Evolutionary conservation across 2,797 vertebrate species (phyloP).

Genomic region (Xenops minutus): DNA sequence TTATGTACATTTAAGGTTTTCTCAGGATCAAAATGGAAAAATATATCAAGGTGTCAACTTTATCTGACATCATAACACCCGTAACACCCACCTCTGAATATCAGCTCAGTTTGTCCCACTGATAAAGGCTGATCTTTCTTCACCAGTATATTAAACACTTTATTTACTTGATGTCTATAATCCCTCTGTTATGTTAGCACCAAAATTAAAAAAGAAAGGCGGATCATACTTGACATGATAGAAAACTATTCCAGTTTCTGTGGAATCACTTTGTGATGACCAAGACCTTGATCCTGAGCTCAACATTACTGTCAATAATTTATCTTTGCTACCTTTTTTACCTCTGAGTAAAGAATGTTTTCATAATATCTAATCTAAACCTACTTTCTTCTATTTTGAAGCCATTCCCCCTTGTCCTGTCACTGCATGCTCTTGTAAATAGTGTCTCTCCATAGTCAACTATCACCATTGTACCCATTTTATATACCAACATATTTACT

Average conservation of each 20-base stretch:
- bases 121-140: not conserved
- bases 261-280: not conserved
- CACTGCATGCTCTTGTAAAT: not conserved
- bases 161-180: not conserved
- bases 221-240: not conserved
- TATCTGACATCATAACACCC: not conserved
- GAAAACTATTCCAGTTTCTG: not conserved
- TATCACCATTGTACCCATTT: not conserved
- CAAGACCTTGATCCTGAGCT: not conserved
- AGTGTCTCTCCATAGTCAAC: not conserved
- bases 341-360: accelerated
- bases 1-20: not conserved
- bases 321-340: not conserved
- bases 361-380: not conserved
- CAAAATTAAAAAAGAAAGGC: not conserved
- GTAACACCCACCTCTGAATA: not conserved
- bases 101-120: not conserved
- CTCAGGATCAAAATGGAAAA: not conserved
- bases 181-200: not conserved
- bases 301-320: not conserved
- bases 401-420: not conserved
- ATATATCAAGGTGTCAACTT: not conserved
- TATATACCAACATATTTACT: not conserved
- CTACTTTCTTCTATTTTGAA: not conserved
- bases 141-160: not conserved